phyloP scores from a whole-genome alignment of 2,113 vertebrate species.

The Chaetodon trifascialis region DNA sequence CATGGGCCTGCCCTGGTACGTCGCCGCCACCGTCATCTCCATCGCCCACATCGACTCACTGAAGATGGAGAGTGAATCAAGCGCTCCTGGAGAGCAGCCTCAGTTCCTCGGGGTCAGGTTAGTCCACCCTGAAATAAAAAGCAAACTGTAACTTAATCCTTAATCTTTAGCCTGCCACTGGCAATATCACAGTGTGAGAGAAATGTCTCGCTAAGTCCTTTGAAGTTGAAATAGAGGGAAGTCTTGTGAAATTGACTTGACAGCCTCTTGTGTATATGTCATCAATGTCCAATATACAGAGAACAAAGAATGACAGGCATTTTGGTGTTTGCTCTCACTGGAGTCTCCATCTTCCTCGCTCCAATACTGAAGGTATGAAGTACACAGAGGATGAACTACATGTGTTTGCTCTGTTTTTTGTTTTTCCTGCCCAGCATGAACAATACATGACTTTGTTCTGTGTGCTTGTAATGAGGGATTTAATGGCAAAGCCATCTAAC shows the following conservation, averaged over 20 bases:
- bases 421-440: neutral
- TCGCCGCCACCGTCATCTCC: constrained; percentile 97
- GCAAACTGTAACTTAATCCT: neutral
- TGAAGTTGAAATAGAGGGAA: neutral
- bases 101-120: constrained; percentile 98
- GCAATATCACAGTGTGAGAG: neutral
- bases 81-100: constrained; percentile 94
- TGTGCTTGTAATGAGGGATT: neutral
- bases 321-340: constrained; percentile 94
- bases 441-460: neutral
- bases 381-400: neutral
- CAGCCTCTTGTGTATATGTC: constrained; percentile 16
- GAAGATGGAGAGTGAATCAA: constrained; percentile 98
- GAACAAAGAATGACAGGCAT: constrained; percentile 93
- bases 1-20: constrained; percentile 97
- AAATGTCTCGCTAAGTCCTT: neutral
- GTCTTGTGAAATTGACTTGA: constrained; percentile 1
- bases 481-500: neutral
- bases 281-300: constrained; percentile 76
- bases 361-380: constrained; percentile 91
- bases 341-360: constrained; percentile 96
- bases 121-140: constrained; percentile 42
- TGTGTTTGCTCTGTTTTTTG: neutral
- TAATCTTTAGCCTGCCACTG: neutral
- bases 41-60: constrained; percentile 98